These are phyloP conservation scores for Oryctolagus cuniculus DNA, from an alignment of 2,113 vertebrate species.

Conservation along the genomic window mOryCun1.1 NC_091442.1:39467501-39468000, in stretches of 20 bases:
- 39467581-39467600: conserved; percentile 52
- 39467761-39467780: background rate
- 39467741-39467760: conserved; percentile 31
- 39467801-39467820: conserved; percentile 1
- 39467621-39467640: conserved; percentile 94
- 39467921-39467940: background rate
- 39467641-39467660: conserved; percentile 98
- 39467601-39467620: conserved; percentile 75
- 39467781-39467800: conserved; percentile 53
- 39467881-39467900: conserved; percentile 34
- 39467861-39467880: background rate
- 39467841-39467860: background rate
- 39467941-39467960: background rate
- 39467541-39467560: conserved; percentile 45
- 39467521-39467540: background rate
- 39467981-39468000: background rate
- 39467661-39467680: conserved; percentile 90
- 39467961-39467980: conserved; percentile 32
- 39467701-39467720: conserved; percentile 1
- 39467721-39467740: conserved; percentile 43
- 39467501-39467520: background rate
- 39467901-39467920: background rate
- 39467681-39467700: conserved; percentile 64
- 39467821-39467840: conserved; percentile 16
- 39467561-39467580: conserved; percentile 42